Conservation (phyloP, 2,797 vertebrate species). For the Meriones psammophilus region DNA sequence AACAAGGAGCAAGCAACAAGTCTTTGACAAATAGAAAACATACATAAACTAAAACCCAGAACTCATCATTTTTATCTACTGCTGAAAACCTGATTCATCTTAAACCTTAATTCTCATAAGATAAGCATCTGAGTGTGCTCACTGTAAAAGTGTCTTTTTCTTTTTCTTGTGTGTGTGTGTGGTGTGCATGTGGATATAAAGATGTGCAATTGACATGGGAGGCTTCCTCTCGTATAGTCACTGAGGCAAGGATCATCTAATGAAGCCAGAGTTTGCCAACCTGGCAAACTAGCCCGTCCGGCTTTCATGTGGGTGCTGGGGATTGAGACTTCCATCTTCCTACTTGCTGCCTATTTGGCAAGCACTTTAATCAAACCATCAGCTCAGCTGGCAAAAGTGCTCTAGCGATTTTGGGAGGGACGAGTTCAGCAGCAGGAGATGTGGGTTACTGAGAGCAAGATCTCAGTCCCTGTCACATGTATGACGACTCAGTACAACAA, state of each 20-base stretch:
- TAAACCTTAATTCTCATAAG: constrained; percentile 5
- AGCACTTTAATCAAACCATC: neutral
- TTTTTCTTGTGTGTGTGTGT: neutral
- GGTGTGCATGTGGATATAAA: neutral
- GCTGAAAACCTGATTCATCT: neutral
- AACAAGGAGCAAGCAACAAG: neutral
- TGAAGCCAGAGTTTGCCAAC: neutral
- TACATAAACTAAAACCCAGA: constrained; percentile 27
- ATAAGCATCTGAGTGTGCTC: neutral
- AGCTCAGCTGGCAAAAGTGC: neutral
- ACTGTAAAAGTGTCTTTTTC: neutral
- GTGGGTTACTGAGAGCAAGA: neutral
- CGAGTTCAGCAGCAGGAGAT: neutral
- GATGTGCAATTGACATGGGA: neutral
- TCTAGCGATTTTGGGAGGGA: neutral
- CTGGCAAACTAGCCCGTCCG: neutral
- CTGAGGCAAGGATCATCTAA: neutral
- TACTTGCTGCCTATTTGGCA: neutral
- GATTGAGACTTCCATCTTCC: neutral
- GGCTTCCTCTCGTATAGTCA: neutral
- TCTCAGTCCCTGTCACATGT: accelerated
- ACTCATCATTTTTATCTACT: constrained; percentile 4
- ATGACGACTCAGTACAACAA: neutral
- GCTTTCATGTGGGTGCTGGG: no score
- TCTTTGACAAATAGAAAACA: constrained; percentile 22